Base-by-base conservation (phyloP, 2,113 vertebrate species). In the Antechinus stuartii region DNA sequence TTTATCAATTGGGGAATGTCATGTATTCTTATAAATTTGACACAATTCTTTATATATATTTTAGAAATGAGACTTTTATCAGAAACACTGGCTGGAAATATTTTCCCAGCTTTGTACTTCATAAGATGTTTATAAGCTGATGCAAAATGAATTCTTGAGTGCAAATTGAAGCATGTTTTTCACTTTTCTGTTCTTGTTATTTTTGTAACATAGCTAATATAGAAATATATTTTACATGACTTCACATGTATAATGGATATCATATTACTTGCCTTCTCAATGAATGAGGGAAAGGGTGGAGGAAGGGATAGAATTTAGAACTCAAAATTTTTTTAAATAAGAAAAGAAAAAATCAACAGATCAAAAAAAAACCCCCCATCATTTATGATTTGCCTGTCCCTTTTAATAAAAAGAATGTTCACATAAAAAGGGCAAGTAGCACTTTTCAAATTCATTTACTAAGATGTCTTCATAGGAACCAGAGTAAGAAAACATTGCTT, bases 401-500 rank as follows among this genome's bases (percentile, higher is more conserved):
- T n/a, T 35, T 68, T 68, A 35, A n/a, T 61, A 30, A 68, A 68
- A 42, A 68, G 19, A 76, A 76, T 42, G 16, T 76, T 8, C 35
- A 76, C 35, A 76, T 76, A 22, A n/a, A 76, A 68, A 76, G 30
- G 2, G 57, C 27, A 8, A 22, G 23, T 26, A n/a, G 35, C 16
- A 76, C 68, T 76, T 76, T 76, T 76, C 35, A 76, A n/a, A 76
- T 76, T 5, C 35, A n/a, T 76, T 76, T 76, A 16, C 68, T 76
- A 35, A 76, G 35, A n/a, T n/a, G 35, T 76, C 25, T 8, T 47
- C 47, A 56, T 2, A 14, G 56, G 55, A 94, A 84, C 0, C 46
- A 50, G 12, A 84, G 91, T 42, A 46, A 61, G 26, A 8, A 23
- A 92, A 94, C 95, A 68, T 76, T 19, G 24, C 35, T 95, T 93